Evolutionary conservation across 1,140 invertebrate genomes (phyloP).

Genomic region (Aphaenogaster floridana): DNA sequence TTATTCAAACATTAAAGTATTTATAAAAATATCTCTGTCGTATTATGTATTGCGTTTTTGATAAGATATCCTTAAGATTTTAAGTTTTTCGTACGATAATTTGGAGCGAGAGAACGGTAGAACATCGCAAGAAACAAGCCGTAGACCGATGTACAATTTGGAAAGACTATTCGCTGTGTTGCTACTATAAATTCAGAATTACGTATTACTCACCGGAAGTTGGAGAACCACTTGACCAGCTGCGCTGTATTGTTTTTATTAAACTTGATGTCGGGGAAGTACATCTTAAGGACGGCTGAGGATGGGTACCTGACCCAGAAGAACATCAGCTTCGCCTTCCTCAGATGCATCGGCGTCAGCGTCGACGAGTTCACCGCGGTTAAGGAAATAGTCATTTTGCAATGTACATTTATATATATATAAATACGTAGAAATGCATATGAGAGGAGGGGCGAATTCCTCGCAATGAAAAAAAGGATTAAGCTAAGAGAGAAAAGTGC

Average conservation of each 20-base stretch:
- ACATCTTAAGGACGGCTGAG: conserved; percentile 99
- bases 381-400: conserved; percentile 89
- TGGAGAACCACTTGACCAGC: conserved; percentile 99
- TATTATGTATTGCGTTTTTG: neutral
- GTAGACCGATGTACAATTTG: neutral
- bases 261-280: conserved; percentile 99
- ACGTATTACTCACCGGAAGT: conserved; percentile 96
- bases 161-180: neutral
- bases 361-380: conserved; percentile 96
- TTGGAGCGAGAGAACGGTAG: neutral
- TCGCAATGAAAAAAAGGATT: neutral
- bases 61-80: neutral
- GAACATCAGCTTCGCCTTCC: conserved; percentile 99
- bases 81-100: neutral
- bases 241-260: conserved; percentile 99
- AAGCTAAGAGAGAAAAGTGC: neutral
- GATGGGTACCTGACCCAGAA: conserved; percentile 99
- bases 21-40: neutral
- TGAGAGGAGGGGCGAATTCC: neutral
- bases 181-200: conserved; percentile 48
- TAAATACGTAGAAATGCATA: neutral
- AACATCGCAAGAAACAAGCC: conserved; percentile 6
- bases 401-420: neutral
- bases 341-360: conserved; percentile 99
- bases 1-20: neutral